Percentiles rank a stretch among this genome's conserved stretches.
These are phyloP conservation scores for Tichodroma muraria DNA, from an alignment of 2,113 vertebrate genomes.

Conservation along the genomic window DNA sequence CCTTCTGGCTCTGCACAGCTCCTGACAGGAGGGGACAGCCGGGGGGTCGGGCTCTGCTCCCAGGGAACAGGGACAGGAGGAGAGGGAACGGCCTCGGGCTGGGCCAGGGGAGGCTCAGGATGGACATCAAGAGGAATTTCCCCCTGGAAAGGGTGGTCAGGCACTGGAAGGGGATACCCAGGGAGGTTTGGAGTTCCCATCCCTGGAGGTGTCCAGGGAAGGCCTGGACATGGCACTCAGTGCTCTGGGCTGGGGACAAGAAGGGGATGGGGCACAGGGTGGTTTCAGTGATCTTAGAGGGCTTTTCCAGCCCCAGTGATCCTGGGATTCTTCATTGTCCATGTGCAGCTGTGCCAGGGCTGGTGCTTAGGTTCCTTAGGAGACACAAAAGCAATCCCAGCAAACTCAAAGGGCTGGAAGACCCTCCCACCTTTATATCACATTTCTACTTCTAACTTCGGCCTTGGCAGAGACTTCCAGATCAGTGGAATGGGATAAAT, in stretches of 20 bases:
- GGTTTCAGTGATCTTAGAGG: rapidly evolving
- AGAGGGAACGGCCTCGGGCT: neutral
- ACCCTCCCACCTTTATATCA: neutral
- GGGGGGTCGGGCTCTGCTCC: neutral
- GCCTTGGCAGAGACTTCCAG: neutral
- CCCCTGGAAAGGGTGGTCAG: neutral
- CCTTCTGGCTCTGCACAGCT: neutral
- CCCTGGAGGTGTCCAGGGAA: neutral
- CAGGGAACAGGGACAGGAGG: neutral
- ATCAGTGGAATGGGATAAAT: neutral
- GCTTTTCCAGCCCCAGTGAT: neutral
- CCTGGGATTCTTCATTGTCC: neutral
- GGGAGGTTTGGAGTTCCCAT: neutral
- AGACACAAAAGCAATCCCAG: neutral
- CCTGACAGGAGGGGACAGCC: neutral
- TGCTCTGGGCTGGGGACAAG: neutral
- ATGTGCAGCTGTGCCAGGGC: neutral
- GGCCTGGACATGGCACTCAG: neutral
- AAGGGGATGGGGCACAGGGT: rapidly evolving
- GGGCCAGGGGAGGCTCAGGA: neutral
- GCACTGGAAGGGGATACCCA: neutral
- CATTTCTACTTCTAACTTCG: neutral
- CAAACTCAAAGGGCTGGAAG: neutral
- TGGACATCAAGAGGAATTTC: neutral
- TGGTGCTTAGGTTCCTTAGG: neutral